A percentile compares a stretch with the other conserved stretches of the same genome.
Conservation (phyloP, 2,888 invertebrate species). For the Hoplodrina ambigua region DNA sequence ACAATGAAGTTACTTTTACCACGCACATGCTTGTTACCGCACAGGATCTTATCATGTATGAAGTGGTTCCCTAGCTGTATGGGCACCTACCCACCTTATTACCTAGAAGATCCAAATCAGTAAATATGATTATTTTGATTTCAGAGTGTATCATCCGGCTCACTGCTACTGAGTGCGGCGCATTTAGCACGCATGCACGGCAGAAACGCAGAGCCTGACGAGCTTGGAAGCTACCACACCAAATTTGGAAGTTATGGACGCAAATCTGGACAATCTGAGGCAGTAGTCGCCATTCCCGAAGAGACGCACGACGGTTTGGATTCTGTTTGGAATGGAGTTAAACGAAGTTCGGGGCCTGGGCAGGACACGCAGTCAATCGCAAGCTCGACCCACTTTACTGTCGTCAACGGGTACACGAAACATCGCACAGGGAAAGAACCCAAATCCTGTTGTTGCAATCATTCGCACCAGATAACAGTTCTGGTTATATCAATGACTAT, state of each 20-base stretch:
- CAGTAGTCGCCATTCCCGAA: slow-evolving; percentile 85
- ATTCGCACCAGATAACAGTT: slow-evolving; percentile 94
- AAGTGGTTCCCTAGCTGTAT: background rate
- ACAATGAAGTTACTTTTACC: slow-evolving; percentile 54
- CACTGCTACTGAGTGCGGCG: slow-evolving; percentile 94
- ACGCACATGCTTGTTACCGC: slow-evolving; percentile 35
- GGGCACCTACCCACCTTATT: background rate
- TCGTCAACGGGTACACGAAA: slow-evolving; percentile 94
- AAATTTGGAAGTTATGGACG: slow-evolving; percentile 81
- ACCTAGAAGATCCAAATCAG: background rate
- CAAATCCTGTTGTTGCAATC: slow-evolving; percentile 93
- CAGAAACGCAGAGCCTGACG: slow-evolving; percentile 77
- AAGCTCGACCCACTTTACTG: slow-evolving; percentile 96
- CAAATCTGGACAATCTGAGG: slow-evolving; percentile 75
- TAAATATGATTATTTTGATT: slow-evolving; percentile 67
- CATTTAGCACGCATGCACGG: slow-evolving; percentile 92
- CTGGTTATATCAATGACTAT: slow-evolving; percentile 95
- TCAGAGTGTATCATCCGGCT: slow-evolving; percentile 95
- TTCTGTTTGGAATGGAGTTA: slow-evolving; percentile 87
- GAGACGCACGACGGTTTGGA: slow-evolving; percentile 81
- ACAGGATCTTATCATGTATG: slow-evolving; percentile 7
- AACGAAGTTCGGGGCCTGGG: slow-evolving; percentile 85
- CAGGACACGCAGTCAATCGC: slow-evolving; percentile 94
- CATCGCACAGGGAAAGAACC: slow-evolving; percentile 91
- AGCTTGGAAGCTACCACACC: slow-evolving; percentile 79